Evolutionary conservation across 2,888 invertebrate genomes (phyloP), one percentile per base, ranked within the genome.

Genomic region (Leucoma salicis): DNA sequence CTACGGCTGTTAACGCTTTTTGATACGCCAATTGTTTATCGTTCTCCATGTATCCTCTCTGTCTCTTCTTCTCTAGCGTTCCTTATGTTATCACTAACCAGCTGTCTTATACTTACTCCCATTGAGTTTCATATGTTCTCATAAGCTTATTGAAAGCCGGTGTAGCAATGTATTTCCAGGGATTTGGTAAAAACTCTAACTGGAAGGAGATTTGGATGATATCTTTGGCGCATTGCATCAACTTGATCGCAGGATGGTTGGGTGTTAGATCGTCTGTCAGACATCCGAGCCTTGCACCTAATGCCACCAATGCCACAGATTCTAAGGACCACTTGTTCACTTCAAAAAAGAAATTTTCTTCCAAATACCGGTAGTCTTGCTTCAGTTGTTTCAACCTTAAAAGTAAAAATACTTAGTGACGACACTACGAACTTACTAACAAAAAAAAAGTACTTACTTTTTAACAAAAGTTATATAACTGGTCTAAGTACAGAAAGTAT

Each of bases 251-350:
- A 1, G 83, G 81, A 8, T 85, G 78, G 28, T 82, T 77, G 1
- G 71, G 66, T 0, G 58, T 25, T 15, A 81, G 27, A 18, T 75
- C 57, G 25, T 84, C 81, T 13, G 62, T 39, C 1, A 88, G 56
- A 46, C 82, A 81, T 14, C 85, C 85, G 0, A 89, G 50, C 38
- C 84, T 69, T 0, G 78, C 63, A 1, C 87, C 89, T 31, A 89
- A 60, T 2, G 71, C 79, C 1, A 89, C 78, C 28, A 79, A 54
- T 0, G 74, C 81, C 4, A 86, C 59, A 0, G 91, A 92, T 76
- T 94, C 94, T 37, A 94, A 69, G 1, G 92, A 89, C 92, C 93
- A 94, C 67, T 91, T 92, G 24, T 89, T 89, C 13, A 92, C 69
- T 74, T 93, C 92, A 12, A 82, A 70, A 24, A 78, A 67, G 35